phyloP scores from a whole-genome alignment of 1,140 invertebrate species.

The Lysiphlebus fabarum region DNA sequence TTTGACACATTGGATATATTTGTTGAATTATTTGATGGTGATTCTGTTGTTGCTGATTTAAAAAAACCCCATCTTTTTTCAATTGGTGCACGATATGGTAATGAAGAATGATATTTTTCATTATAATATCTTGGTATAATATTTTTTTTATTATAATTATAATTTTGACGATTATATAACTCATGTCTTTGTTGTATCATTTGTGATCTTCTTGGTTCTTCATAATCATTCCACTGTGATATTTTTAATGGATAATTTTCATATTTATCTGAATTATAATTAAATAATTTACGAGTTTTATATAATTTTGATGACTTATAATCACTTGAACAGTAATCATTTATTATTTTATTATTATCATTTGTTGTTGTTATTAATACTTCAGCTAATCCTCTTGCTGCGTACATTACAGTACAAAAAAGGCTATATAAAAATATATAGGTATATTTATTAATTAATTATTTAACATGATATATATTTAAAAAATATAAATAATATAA shows the following conservation, averaged over 20 bases:
- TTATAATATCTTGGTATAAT: too few species aligned
- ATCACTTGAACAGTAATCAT: neutral
- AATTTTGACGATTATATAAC: too few species aligned
- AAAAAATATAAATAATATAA: too few species aligned
- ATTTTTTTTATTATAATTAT: too few species aligned
- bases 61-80: conserved; percentile 12
- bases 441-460: neutral
- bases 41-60: neutral
- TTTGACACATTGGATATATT: neutral
- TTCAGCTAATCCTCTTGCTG: too few species aligned
- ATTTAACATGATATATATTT: neutral
- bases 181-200: too few species aligned
- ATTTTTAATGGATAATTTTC: too few species aligned
- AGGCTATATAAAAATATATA: neutral
- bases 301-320: neutral
- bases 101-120: too few species aligned
- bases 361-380: neutral
- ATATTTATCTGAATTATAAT: neutral
- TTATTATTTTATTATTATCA: neutral
- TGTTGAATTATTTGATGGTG: neutral
- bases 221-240: too few species aligned
- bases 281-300: neutral
- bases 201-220: too few species aligned
- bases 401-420: conserved; percentile 14
- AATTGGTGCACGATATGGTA: too few species aligned